phyloP scores from a whole-genome alignment of 1,140 invertebrate genomes.

The Leptinotarsa undecemlineata region DNA sequence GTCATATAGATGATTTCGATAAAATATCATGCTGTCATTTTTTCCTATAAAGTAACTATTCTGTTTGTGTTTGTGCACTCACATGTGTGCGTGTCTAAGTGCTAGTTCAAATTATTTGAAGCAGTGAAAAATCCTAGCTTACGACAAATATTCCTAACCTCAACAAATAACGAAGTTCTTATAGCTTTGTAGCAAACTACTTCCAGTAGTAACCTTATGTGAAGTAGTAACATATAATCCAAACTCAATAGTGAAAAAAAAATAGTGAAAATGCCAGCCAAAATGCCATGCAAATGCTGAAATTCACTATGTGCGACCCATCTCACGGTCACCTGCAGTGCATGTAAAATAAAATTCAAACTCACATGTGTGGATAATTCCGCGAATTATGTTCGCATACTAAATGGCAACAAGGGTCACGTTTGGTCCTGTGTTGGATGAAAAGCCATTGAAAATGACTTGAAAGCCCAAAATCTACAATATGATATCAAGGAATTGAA shows the following conservation, averaged over 20 bases:
- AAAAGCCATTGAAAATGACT: slow-evolving; percentile 2
- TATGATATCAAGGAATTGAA: neutral
- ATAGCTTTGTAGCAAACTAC: no score
- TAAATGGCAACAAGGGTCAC: slow-evolving; percentile 6
- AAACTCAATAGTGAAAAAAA: neutral
- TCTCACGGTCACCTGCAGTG: neutral
- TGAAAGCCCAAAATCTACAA: neutral
- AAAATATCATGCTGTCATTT: no score
- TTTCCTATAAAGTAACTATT: no score
- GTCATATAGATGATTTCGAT: no score
- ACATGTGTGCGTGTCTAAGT: no score
- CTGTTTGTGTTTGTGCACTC: no score
- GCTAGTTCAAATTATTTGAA: no score
- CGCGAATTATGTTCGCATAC: neutral
- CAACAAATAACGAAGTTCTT: no score
- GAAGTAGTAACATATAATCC: no score
- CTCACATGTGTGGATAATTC: neutral
- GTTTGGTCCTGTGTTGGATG: neutral
- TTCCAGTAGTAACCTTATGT: no score
- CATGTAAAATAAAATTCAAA: neutral
- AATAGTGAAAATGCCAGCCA: neutral
- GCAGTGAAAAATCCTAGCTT: no score
- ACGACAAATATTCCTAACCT: no score
- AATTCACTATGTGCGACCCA: neutral
- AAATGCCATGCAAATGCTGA: neutral